Conservation (phyloP, 2,797 vertebrate genomes). For the Falco novaeseelandiae region DNA sequence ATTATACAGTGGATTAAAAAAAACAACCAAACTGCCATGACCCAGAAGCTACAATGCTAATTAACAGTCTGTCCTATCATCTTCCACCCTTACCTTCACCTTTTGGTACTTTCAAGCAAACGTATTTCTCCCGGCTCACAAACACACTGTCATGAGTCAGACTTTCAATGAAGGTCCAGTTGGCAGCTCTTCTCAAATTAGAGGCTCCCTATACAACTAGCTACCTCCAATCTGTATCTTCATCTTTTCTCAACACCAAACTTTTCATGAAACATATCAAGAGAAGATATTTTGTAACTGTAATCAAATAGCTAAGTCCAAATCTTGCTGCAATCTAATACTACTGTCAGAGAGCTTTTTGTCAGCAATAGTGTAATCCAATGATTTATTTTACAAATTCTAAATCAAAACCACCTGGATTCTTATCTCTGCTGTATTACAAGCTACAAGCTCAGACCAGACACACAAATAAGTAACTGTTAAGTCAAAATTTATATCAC, state of each 20-base stretch:
- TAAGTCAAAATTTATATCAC: background rate
- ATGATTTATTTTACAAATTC: background rate
- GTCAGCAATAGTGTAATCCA: background rate
- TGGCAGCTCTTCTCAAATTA: background rate
- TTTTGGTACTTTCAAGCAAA: background rate
- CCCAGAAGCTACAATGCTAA: background rate
- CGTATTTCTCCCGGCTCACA: background rate
- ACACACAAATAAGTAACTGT: background rate
- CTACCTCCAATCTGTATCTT: background rate
- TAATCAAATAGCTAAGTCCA: background rate
- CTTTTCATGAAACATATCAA: background rate
- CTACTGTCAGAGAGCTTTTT: background rate
- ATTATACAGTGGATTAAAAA: background rate
- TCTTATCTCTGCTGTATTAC: background rate
- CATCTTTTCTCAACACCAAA: background rate
- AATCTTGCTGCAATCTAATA: background rate
- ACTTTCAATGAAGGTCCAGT: background rate
- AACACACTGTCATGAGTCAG: background rate
- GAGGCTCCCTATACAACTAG: background rate
- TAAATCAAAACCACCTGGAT: background rate
- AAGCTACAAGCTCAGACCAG: background rate
- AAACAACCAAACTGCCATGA: background rate
- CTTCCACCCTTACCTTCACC: background rate
- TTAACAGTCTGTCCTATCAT: background rate
- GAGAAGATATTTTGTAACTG: background rate